Base-by-base conservation (phyloP, 2,888 invertebrate genomes). In the Ceriagrion tenellum region DNA sequence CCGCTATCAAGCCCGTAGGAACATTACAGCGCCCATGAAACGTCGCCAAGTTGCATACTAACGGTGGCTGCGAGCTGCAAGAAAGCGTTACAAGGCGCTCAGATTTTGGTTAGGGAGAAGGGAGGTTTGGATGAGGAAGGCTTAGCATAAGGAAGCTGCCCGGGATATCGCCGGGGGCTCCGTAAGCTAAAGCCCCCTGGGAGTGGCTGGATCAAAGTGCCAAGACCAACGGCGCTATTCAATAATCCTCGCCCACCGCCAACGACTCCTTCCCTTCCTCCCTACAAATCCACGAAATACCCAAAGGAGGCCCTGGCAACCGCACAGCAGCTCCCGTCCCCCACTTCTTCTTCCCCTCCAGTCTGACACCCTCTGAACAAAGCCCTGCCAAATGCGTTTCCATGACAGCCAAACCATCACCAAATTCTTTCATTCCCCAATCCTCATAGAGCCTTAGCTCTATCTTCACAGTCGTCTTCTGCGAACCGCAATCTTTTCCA, bases 181-280 rank as follows among this genome's bases (percentile, higher is more conserved):
- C 16, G 81, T 81, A 30, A 81, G 81, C 81, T 35, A 81, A 13
- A 26, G 81, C 47, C 81, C 81, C 81, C 81, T 35, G 81, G 81
- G 81, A 81, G 81, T 35, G 35, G 81, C 81, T 35, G 81, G 81
- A 81, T 81, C 81, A 81, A 81, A 81, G 35, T 81, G 81, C 81
- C 81, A 81, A 35, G 26, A 81, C 81, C 81, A 23, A 30, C 81
- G 81, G 81, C 81, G 30, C 81, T 81, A 81, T 81, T 81, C 81
- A 35, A 81, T 35, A 81, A 81, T 35, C 81, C 81, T 81, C 81
- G 81, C 81, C 81, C 81, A 26, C 81, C 30, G 18, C 30, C 81
- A 35, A 35, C 81, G 35, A 35, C 81, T 35, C 81, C 10, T 35
- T 26, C 69, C 20, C n/a, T 26, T 26, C 0, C 69, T 26, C 81